A percentile compares a stretch with the other conserved stretches of the same genome.
Conservation (phyloP, 2,888 invertebrate genomes). For the Heteromurus nitidus region DNA sequence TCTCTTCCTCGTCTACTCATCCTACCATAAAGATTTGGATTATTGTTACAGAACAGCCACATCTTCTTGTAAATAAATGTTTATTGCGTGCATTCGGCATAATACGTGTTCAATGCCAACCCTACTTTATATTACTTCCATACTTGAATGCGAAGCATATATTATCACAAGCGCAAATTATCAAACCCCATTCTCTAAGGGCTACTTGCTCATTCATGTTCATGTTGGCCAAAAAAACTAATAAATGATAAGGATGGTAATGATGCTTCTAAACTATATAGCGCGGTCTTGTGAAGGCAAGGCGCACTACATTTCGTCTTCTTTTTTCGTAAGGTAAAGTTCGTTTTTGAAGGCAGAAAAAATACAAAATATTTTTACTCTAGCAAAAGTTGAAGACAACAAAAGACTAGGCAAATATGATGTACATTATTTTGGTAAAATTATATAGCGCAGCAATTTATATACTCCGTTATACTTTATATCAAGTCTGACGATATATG, state of each 20-base stretch:
- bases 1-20: too few relatives aligned
- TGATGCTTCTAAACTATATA: constrained; percentile 38
- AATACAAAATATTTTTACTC: constrained; percentile 2
- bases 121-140: not conserved
- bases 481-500: too few relatives aligned
- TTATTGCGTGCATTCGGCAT: not conserved
- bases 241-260: constrained; percentile 41
- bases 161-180: not conserved
- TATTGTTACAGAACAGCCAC: too few relatives aligned
- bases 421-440: not conserved
- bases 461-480: too few relatives aligned
- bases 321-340: not conserved
- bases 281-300: constrained; percentile 15
- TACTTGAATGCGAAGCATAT: too few relatives aligned
- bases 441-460: not conserved
- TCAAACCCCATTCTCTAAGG: constrained; percentile 6
- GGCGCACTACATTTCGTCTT: not conserved
- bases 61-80: too few relatives aligned
- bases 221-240: constrained; percentile 38
- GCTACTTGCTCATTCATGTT: constrained; percentile 52
- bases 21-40: too few relatives aligned
- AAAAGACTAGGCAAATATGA: not conserved
- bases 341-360: constrained; percentile 15
- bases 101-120: constrained; percentile 17
- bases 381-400: too few relatives aligned